Conservation (phyloP, 2,888 invertebrate genomes). For the Cheilosia soror region DNA sequence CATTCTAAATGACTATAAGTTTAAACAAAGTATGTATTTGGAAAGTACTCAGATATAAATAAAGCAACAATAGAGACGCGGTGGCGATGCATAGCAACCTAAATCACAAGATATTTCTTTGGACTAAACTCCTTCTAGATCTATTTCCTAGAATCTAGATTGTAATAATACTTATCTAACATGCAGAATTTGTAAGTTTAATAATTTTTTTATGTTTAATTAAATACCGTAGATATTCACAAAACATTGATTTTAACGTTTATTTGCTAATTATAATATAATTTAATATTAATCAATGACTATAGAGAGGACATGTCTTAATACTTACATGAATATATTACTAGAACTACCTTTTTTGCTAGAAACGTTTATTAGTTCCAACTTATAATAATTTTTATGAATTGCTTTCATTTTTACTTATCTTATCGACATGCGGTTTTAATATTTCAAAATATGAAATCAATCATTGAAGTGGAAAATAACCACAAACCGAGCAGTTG, state of each 20-base stretch:
- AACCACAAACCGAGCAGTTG: too few species aligned
- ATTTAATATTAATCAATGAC: conserved; percentile 10
- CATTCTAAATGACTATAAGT: conserved; percentile 28
- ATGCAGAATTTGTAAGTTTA: conserved; percentile 42
- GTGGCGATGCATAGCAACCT: conserved; percentile 64
- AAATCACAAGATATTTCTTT: conserved; percentile 65
- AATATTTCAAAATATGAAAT: too few species aligned
- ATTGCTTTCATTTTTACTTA: too few species aligned
- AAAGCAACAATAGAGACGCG: conserved; percentile 64
- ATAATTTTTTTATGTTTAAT: conserved; percentile 1
- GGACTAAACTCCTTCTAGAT: conserved; percentile 43
- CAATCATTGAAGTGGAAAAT: too few species aligned
- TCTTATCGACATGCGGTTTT: too few species aligned
- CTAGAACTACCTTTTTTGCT: neutral
- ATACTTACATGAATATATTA: neutral
- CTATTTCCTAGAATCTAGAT: conserved; percentile 28
- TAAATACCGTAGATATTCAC: conserved; percentile 8
- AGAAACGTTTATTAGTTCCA: neutral
- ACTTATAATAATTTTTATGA: neutral
- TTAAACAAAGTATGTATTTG: conserved; percentile 41
- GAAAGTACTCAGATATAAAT: conserved; percentile 62
- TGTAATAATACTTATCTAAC: conserved; percentile 50
- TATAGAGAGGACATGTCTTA: conserved; percentile 29
- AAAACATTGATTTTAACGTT: conserved; percentile 21
- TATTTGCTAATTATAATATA: conserved; percentile 21